Conservation (phyloP, 1,140 invertebrate genomes). For the Hesperophylax magnus region DNA sequence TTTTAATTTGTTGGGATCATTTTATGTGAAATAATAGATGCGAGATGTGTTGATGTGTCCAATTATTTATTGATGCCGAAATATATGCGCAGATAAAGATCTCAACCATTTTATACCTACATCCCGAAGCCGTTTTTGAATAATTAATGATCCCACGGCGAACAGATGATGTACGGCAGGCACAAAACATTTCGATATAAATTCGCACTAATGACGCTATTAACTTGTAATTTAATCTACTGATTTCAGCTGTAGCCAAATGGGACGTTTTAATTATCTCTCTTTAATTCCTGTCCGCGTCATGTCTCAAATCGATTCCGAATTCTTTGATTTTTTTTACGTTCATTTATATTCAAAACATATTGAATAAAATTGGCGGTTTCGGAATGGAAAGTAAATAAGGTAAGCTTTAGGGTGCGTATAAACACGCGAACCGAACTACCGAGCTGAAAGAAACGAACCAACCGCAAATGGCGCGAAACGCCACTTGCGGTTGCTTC, state of each 20-base stretch:
- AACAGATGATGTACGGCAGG: conserved; percentile 17
- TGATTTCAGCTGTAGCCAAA: conserved; percentile 25
- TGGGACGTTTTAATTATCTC: conserved; percentile 25
- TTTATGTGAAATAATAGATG: too few species aligned
- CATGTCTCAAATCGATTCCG: conserved; percentile 8
- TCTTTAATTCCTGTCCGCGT: background rate
- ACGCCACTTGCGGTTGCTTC: too few species aligned
- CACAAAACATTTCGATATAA: background rate
- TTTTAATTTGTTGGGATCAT: too few species aligned
- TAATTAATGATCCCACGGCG: conserved; percentile 3
- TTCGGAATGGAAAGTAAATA: conserved; percentile 18
- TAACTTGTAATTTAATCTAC: conserved; percentile 26
- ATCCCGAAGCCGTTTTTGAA: background rate
- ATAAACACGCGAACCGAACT: too few species aligned
- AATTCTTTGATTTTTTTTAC: conserved; percentile 19
- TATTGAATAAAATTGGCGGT: conserved; percentile 40
- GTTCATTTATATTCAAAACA: conserved; percentile 37
- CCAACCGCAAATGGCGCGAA: too few species aligned
- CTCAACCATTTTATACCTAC: conserved; percentile 23
- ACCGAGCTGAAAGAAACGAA: too few species aligned
- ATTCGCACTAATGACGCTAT: conserved; percentile 30
- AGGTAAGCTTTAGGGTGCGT: conserved; percentile 1
- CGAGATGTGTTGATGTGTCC: too few species aligned
- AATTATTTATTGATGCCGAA: too few species aligned
- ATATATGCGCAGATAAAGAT: background rate